A percentile compares a stretch with the other conserved stretches of the same genome.
These are phyloP conservation scores for Gopherus flavomarginatus DNA, from an alignment of 2,113 vertebrate species.

Conservation along the genomic window DNA sequence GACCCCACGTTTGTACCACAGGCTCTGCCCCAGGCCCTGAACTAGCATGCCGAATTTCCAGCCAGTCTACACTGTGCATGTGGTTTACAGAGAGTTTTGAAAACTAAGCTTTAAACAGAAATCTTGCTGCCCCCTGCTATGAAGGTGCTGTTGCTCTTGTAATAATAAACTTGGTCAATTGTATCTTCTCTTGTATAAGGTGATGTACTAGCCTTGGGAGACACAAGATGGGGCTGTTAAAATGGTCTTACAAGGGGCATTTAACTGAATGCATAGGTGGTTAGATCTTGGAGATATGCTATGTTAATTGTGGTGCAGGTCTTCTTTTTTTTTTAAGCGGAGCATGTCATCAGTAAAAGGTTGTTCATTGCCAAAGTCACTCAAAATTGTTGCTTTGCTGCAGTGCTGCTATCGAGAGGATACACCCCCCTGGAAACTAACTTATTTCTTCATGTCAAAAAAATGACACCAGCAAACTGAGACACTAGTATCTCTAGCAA, in stretches of 20 bases:
- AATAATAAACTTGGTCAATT: neutral
- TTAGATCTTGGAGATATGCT: neutral
- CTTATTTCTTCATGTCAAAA: neutral
- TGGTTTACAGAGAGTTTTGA: neutral
- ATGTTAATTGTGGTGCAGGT: rapidly evolving
- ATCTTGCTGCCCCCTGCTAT: neutral
- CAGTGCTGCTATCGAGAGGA: neutral
- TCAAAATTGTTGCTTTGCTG: neutral
- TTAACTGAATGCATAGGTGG: neutral
- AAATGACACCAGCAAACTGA: neutral
- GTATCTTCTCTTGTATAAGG: neutral
- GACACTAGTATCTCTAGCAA: neutral
- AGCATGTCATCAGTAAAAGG: neutral
- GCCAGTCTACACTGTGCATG: neutral
- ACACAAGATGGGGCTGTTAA: neutral
- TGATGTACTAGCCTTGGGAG: neutral
- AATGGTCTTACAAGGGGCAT: rapidly evolving
- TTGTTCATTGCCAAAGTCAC: neutral
- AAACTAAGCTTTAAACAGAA: neutral
- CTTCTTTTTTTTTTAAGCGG: rapidly evolving
- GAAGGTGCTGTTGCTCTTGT: neutral
- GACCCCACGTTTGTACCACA: neutral
- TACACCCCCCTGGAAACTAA: neutral
- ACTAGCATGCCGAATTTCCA: neutral
- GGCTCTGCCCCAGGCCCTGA: neutral